These are phyloP conservation scores for Agapetus fuscipes DNA, from an alignment of 2,888 invertebrate species.

Conservation along the genomic window DNA sequence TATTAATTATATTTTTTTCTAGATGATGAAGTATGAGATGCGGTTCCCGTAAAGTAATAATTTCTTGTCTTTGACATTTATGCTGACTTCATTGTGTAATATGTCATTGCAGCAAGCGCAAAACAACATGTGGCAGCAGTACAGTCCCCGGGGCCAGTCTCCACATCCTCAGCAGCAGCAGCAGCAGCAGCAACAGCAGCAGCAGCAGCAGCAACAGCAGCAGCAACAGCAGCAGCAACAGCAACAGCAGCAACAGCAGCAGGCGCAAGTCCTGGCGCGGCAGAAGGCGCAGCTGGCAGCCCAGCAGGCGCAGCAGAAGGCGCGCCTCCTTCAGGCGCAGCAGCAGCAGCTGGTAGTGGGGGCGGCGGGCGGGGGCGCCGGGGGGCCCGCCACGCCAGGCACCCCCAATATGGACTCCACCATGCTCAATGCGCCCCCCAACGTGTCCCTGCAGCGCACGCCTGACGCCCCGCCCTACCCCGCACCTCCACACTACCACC, in stretches of 20 bases:
- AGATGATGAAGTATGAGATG: too few species aligned
- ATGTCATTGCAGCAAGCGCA: conserved; percentile 15
- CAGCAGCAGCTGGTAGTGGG: conserved; percentile 71
- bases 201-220: conserved; percentile 23
- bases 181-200: conserved; percentile 24
- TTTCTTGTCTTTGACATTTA: too few species aligned
- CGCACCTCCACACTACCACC: conserved; percentile 26
- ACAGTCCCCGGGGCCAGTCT: conserved; percentile 23
- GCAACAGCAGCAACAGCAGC: conserved; percentile 22
- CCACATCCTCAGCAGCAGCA: conserved; percentile 26
- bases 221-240: conserved; percentile 21
- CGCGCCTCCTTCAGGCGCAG: conserved; percentile 67
- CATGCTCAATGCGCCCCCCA: conserved; percentile 80
- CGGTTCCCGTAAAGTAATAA: too few species aligned
- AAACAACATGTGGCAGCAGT: conserved; percentile 11
- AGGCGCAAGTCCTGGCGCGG: conserved; percentile 24
- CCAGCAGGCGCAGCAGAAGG: conserved; percentile 48
- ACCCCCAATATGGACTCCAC: conserved; percentile 67
- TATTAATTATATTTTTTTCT: too few species aligned
- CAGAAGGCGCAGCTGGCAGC: conserved; percentile 28
- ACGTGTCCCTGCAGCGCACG: conserved; percentile 74
- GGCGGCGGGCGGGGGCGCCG: conserved; percentile 34
- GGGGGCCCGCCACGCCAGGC: conserved; percentile 25
- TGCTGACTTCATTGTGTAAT: too few species aligned
- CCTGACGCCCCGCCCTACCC: conserved; percentile 46